Percentiles rank a stretch among this genome's conserved stretches.
These are phyloP conservation scores for Pelobates fuscus DNA, from an alignment of 2,113 vertebrate genomes.

Conservation along the genomic window DNA sequence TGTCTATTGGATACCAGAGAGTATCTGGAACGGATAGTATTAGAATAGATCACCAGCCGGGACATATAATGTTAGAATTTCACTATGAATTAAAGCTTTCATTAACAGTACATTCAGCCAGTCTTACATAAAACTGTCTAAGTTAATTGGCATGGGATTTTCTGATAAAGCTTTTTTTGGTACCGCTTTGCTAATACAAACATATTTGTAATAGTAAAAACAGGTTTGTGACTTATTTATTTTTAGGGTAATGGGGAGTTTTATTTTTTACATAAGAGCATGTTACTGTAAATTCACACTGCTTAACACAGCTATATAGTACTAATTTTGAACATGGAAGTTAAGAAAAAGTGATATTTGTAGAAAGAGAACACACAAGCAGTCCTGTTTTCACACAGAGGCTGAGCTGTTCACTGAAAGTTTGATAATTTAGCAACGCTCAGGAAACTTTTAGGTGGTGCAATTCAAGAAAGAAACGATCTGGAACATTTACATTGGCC, in stretches of 20 bases:
- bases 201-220: no score
- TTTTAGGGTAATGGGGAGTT: no score
- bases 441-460: constrained; percentile 55
- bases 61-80: not conserved
- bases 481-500: constrained; percentile 48
- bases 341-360: constrained; percentile 54
- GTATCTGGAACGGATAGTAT: not conserved
- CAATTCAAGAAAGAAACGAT: constrained; percentile 31
- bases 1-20: not conserved
- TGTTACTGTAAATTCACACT: not conserved
- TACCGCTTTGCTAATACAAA: no score
- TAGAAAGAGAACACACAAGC: constrained; percentile 66
- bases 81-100: not conserved
- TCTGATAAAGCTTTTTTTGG: no score
- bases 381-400: constrained; percentile 72
- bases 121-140: not conserved
- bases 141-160: not conserved
- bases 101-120: not conserved
- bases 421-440: constrained; percentile 55
- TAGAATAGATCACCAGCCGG: not conserved
- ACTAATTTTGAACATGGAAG: not conserved
- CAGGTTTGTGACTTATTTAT: no score
- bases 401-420: constrained; percentile 62
- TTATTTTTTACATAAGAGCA: not conserved
- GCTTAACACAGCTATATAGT: not conserved